Evolutionary conservation across 1,140 invertebrate genomes (phyloP).

Genomic region (Drosophila paulistorum): DNA sequence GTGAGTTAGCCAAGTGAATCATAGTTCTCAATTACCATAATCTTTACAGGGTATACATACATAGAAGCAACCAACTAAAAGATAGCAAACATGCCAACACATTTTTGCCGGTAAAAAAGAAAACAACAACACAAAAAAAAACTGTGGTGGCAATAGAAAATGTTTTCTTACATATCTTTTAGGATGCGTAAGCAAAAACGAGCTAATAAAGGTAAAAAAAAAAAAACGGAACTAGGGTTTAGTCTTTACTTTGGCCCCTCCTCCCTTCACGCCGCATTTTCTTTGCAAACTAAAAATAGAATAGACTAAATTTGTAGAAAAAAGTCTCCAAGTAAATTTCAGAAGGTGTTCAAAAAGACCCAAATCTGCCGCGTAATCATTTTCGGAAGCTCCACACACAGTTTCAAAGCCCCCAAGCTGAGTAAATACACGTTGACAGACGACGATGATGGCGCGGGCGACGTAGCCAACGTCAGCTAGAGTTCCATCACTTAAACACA

Average conservation of each 20-base stretch:
- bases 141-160: constrained; percentile 32
- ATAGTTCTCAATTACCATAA: constrained; percentile 7
- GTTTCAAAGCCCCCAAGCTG: constrained; percentile 51
- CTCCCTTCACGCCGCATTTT: not conserved
- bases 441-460: constrained; percentile 42
- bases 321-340: not conserved
- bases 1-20: not conserved
- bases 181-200: constrained; percentile 22
- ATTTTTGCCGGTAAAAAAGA: constrained; percentile 3
- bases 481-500: not conserved
- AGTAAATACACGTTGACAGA: constrained; percentile 60
- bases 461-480: constrained; percentile 28
- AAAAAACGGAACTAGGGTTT: constrained; percentile 35
- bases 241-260: not conserved
- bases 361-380: constrained; percentile 67
- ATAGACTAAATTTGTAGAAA: constrained; percentile 23
- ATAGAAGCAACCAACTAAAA: not conserved
- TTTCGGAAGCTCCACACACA: constrained; percentile 62
- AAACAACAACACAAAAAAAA: not conserved
- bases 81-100: constrained; percentile 16
- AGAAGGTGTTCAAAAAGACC: constrained; percentile 25
- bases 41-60: not conserved
- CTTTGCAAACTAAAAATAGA: constrained; percentile 39
- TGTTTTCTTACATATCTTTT: constrained; percentile 7
- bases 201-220: constrained; percentile 15